Evolutionary conservation across 2,797 vertebrate species (phyloP), one percentile per base, ranked within the genome.

Genomic region (Cacajao melanocephalus): DNA sequence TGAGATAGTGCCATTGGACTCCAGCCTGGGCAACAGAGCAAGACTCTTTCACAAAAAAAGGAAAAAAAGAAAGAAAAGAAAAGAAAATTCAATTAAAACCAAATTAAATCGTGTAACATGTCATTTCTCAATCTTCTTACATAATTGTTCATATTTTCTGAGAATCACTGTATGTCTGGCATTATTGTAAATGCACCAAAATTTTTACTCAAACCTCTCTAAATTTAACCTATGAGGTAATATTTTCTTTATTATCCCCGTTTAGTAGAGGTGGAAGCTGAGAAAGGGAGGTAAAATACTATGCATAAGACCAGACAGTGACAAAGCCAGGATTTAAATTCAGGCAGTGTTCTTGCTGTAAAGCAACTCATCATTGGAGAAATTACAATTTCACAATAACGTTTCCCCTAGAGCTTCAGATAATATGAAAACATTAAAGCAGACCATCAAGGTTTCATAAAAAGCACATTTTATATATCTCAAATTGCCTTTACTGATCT

Each of bases 1-100:
- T 19, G 15, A 67, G 33, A 67, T n/a, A 17, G 1, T 0, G 0
- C 15, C 33, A n/a, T 7, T 9, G 61, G 15, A 19, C 61, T n/a
- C 15, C 30, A 67, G 61, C 33, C 33, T 67, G 15, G 15, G 61
- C 33, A 67, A 17, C 33, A 67, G 61, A 67, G 61, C 14, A 67
- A 67, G 61, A 67, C 4, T 4, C 15, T 33, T 1, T n/a, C 1
- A n/a, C 61, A 33, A n/a, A 17, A 64, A n/a, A 67, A 55, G 8
- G 22, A 52, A 52, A 52, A 52, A 52, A 52, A 1, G 4, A 33
- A 57, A 26, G 11, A 2, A 58, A 58, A 28, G 11, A 5, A 58
- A 28, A 28, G 28, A 46, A 46, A 46, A 17, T 30, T 33, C 19
- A 79, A n/a, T 12, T 24, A n/a, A 52, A 79, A 46, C 9, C n/a